A percentile compares a stretch with the other conserved stretches of the same genome.
Conservation (phyloP, 2,888 invertebrate species). For the Oscheius myriophilus region DNA sequence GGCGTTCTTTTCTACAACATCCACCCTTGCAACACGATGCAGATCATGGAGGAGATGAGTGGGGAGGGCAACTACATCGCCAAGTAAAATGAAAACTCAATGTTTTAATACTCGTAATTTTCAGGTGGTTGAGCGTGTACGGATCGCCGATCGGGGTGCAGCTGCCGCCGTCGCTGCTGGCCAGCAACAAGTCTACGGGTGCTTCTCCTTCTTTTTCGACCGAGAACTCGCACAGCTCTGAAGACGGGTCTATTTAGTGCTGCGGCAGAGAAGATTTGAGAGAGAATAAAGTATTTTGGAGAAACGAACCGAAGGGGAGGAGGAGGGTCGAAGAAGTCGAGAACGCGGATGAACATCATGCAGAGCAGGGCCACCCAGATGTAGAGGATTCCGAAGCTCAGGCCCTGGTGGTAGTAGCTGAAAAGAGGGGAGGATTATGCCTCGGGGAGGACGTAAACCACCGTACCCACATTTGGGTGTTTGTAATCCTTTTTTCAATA, state of each 20-base stretch:
- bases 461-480: neutral
- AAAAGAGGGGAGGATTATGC: conserved; percentile 26
- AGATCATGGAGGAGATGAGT: conserved; percentile 51
- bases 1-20: conserved; percentile 66
- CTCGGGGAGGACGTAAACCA: no score
- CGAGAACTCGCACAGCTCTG: conserved; percentile 31
- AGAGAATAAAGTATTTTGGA: neutral
- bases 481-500: neutral
- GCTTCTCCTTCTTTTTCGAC: conserved; percentile 23
- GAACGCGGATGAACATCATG: conserved; percentile 48
- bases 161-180: conserved; percentile 33
- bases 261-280: neutral
- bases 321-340: conserved; percentile 54
- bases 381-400: conserved; percentile 68
- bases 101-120: conserved; percentile 9
- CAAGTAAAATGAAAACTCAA: conserved; percentile 37
- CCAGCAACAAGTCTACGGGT: conserved; percentile 4
- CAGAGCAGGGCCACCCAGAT: conserved; percentile 58
- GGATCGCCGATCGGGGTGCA: conserved; percentile 43
- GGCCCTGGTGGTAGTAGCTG: conserved; percentile 63
- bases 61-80: conserved; percentile 46
- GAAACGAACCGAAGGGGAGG: conserved; percentile 35
- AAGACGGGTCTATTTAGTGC: conserved; percentile 31
- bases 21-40: conserved; percentile 62
- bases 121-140: conserved; percentile 56